Conservation (phyloP, 2,888 invertebrate species). For the Cataglyphis rosenhaueri region DNA sequence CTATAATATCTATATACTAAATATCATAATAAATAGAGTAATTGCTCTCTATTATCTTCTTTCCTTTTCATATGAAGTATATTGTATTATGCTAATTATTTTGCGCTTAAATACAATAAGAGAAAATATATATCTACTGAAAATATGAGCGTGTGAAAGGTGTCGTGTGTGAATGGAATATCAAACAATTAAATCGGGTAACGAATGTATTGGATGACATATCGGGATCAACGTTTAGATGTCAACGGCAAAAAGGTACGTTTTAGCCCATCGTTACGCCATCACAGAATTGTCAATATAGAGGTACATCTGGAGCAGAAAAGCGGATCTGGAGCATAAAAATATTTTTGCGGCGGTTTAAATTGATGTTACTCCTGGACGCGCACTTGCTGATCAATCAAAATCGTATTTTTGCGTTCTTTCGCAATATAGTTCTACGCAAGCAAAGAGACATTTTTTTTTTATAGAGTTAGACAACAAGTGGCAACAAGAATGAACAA, state of each 20-base stretch:
- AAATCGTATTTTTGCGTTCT: slow-evolving; percentile 3
- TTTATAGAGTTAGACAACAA: slow-evolving; percentile 18
- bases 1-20: not conserved
- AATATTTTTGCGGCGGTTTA: slow-evolving; percentile 42
- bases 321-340: slow-evolving; percentile 47
- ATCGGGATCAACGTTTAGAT: slow-evolving; percentile 35
- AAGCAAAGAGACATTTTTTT: slow-evolving; percentile 1
- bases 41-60: not conserved
- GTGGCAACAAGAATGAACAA: slow-evolving; percentile 19
- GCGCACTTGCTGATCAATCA: not conserved
- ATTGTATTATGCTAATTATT: slow-evolving; percentile 15
- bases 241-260: slow-evolving; percentile 34
- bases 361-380: slow-evolving; percentile 32
- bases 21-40: not conserved
- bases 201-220: slow-evolving; percentile 32
- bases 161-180: slow-evolving; percentile 2
- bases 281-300: slow-evolving; percentile 39
- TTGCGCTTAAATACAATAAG: not conserved
- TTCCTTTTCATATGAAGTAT: not conserved
- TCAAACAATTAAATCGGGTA: slow-evolving; percentile 28
- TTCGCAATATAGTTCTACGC: not conserved
- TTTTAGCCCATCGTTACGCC: slow-evolving; percentile 29
- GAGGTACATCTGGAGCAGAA: slow-evolving; percentile 27
- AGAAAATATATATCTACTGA: slow-evolving; percentile 1
- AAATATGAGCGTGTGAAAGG: slow-evolving; percentile 9